These are phyloP conservation scores for Heterotilapia buettikoferi DNA, from an alignment of 2,113 vertebrate species.

Conservation along the genomic window DNA sequence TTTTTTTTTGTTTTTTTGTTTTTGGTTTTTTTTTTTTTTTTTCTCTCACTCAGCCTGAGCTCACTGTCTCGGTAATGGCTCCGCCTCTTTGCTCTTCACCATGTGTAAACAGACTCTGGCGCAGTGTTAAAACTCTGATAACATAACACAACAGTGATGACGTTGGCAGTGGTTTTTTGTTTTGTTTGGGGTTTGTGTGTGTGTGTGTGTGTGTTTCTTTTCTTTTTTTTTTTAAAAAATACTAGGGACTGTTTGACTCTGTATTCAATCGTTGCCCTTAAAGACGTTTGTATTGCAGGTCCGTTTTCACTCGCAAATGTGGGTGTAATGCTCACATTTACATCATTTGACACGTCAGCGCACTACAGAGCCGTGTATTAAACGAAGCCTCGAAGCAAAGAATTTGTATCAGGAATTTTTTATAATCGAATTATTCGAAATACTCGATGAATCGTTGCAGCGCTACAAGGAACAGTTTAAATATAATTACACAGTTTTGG, in stretches of 20 bases:
- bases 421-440: neutral
- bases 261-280: neutral
- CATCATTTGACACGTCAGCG: neutral
- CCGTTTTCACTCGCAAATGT: neutral
- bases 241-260: neutral
- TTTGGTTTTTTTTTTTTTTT: accelerated
- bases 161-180: accelerated
- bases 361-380: neutral
- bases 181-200: neutral
- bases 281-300: neutral
- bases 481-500: neutral
- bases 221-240: accelerated
- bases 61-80: neutral
- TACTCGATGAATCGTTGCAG: neutral
- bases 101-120: neutral
- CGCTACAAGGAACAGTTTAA: neutral
- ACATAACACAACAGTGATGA: neutral
- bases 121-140: neutral
- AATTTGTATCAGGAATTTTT: neutral
- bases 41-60: neutral
- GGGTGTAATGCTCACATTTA: neutral
- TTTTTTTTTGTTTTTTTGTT: neutral
- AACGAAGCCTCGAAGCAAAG: accelerated
- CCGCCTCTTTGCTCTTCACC: neutral
- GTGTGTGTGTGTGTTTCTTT: neutral